Conservation (phyloP, 2,888 invertebrate genomes). For the Hypercompe scribonia region DNA sequence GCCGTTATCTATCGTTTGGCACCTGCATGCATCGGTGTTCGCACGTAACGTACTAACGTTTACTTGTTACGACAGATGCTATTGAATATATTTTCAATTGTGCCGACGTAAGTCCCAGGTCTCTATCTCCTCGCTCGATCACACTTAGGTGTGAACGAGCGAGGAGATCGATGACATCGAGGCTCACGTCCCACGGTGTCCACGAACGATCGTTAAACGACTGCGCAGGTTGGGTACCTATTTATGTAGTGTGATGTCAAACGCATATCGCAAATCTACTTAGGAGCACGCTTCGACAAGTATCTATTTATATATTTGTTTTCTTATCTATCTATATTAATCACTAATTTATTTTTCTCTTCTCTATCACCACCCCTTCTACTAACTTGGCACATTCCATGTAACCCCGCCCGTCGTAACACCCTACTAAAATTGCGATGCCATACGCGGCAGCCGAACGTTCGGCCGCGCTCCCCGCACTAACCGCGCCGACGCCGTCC, state of each 20-base stretch:
- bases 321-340: constrained; percentile 52
- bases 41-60: constrained; percentile 50
- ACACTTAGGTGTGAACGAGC: constrained; percentile 62
- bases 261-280: constrained; percentile 47
- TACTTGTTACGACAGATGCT: constrained; percentile 19
- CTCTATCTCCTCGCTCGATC: constrained; percentile 63
- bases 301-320: constrained; percentile 60
- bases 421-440: constrained; percentile 45
- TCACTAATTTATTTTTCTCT: constrained; percentile 70
- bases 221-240: constrained; percentile 55
- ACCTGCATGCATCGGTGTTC: constrained; percentile 64
- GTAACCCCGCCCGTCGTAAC: constrained; percentile 61
- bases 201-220: constrained; percentile 66
- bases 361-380: constrained; percentile 66
- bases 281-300: constrained; percentile 66
- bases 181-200: constrained; percentile 53
- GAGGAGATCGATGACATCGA: constrained; percentile 59
- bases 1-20: constrained; percentile 74
- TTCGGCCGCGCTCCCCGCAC: constrained; percentile 48
- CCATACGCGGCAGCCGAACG: constrained; percentile 37
- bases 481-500: constrained; percentile 59
- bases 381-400: constrained; percentile 70
- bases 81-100: constrained; percentile 5
- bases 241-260: constrained; percentile 56
- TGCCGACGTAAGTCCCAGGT: constrained; percentile 54